Base-by-base conservation (phyloP, 2,888 invertebrate species). In the Prosapia bicincta region DNA sequence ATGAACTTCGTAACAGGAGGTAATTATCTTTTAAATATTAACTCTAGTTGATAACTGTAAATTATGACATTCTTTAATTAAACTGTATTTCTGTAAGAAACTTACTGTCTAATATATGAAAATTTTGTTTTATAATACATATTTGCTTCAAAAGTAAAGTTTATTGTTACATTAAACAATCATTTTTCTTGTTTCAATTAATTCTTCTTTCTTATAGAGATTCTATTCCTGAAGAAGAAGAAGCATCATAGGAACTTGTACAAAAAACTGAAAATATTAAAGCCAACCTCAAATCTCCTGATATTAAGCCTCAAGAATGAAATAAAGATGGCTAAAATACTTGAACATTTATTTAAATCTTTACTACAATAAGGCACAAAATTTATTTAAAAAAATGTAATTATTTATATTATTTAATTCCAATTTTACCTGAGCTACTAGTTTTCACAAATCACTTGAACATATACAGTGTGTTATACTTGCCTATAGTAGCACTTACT, bases 211-310 rank as follows among this genome's bases (percentile, higher is more conserved):
- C 23, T 74, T 72, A 38, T 66, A 79, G 88, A 10, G 89, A 89
- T 82, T 89, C 90, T n/a, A 90, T 90, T 75, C 90, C 90, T 0
- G 90, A 90, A 81, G 90, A 90, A 81, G 86, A 86, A 0, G 88
- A 77, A 71, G 74, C 76, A 2, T 5, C 3, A 2, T n/a, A 54
- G 5, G 54, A 54, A 20, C 54, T 54, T 9, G 5, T 54, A 20
- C 20, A 20, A 20, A 54, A 54, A 54, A 54, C 54, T 54, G 54
- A 54, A 54, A 54, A 54, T 13, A 54, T 54, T 20, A 54, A 54
- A 54, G 54, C 54, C 20, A 54, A 54, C 54, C n/a, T 54, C 20
- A 54, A 54, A 54, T 20, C 54, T 20, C 20, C 54, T 54, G 54
- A 54, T 20, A 13, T 2, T 54, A 54, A 20, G 20, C n/a, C 7